Evolutionary conservation across 35 echinoderm and acorn worm species (phyloP), one percentile per base, ranked within the genome.

Genomic region (Eucidaris tribuloides): DNA sequence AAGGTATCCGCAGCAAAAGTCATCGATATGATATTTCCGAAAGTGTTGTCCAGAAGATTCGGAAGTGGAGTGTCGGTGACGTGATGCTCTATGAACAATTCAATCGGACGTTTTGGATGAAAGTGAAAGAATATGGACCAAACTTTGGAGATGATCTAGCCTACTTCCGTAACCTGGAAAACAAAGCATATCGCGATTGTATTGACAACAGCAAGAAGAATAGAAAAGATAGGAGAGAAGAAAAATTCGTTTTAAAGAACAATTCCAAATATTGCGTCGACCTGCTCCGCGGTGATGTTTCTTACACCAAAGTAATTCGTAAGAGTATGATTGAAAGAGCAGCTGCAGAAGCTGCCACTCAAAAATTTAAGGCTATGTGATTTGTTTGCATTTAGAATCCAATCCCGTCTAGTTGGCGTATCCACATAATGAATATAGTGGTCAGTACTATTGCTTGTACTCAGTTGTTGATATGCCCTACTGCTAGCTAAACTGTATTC

Each of bases 11-110:
- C 18, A 48, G 30, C n/a, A 19, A 15, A 36, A 15, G 27, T 18
- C 44, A 58, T 15, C 59, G 30, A 1, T 22, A 63, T 35, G 44
- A 48, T 5, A 31, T 42, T n/a, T 22, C 20, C 32, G 5, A 62
- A 0, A 24, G 48, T 3, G 45, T 22, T 1, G 63, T 33, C 46
- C 39, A 65, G 46, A 58, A 66, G 37, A 64, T 88, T 33, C 11
- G 43, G 33, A 9, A 32, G 0, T 39, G 40, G 28, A 88, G 81
- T 39, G 37, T 43, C 46, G 85, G 71, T 7, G 85, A 88, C 77
- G 43, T 70, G 17, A 68, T 41, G 20, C 17, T 88, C 38, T 88
- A 88, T 37, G 43, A 62, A 30, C 42, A 80, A 31, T 88, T 88
- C 40, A 79, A 88, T 38, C 7, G 45, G 7, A 70, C 78, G 1